Base-by-base conservation (phyloP, 1,140 invertebrate genomes). In the Sitodiplosis mosellana region DNA sequence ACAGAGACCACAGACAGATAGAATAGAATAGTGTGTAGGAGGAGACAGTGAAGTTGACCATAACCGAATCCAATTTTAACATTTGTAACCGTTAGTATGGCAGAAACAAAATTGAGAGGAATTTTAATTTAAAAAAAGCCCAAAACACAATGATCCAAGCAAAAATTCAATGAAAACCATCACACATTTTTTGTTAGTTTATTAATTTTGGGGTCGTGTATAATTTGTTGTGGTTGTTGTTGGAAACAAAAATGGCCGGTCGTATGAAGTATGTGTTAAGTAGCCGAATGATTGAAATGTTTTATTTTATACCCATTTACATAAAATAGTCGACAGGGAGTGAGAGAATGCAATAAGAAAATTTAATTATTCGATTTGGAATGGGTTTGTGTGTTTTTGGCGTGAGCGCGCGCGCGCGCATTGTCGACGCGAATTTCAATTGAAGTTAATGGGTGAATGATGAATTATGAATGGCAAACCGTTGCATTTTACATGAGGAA, bases 31-130 rank as follows among this genome's bases (percentile, higher is more conserved):
- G n/a, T n/a, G n/a, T n/a, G n/a, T n/a, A n/a, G n/a, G n/a, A n/a
- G n/a, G n/a, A n/a, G n/a, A n/a, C n/a, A n/a, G n/a, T n/a, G n/a
- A n/a, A n/a, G n/a, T n/a, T n/a, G n/a, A n/a, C n/a, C n/a, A n/a
- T n/a, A n/a, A n/a, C 37, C 46, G 54, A 48, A 52, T 19, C 48
- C 27, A 42, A 38, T 20, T 11, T 38, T 7, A 18, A 41, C 38
- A 41, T 7, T 7, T 15, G 18, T 41, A 11, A 41, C 7, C 17
- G 7, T n/a, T 8, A n/a, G 38, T 18, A 41, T 7, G 11, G 18
- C 11, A 41, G 17, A 41, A 11, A 7, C 11, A 7, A 18, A 41
- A 41, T n/a, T 41, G 38, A 41, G 11, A 18, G 14, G 33, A 34
- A 34, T 8, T n/a, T n/a, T n/a, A n/a, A n/a, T n/a, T n/a, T n/a